phyloP scores from a whole-genome alignment of 2,888 invertebrate genomes.

The Mythimna loreyi region DNA sequence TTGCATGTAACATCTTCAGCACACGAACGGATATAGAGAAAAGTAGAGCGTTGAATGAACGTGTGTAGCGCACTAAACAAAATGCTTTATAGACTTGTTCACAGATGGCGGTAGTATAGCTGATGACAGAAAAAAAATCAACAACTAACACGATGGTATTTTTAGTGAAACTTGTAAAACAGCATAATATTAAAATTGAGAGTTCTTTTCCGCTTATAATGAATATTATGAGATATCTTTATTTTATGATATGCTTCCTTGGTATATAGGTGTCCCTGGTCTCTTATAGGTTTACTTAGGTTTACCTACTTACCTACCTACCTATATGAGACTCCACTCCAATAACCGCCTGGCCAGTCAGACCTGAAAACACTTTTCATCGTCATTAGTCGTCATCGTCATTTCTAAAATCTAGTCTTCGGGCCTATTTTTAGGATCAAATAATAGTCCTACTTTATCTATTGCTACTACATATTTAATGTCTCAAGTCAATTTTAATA shows the following conservation, averaged over 20 bases:
- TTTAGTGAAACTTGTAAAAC: background rate
- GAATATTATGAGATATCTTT: background rate
- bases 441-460: too few relatives aligned
- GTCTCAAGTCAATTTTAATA: background rate
- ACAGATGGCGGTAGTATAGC: slow-evolving; percentile 34
- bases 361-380: background rate
- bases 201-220: background rate
- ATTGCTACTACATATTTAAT: too few relatives aligned
- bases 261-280: background rate
- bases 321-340: too few relatives aligned
- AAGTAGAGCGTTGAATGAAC: slow-evolving; percentile 2
- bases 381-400: too few relatives aligned
- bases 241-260: background rate
- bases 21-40: background rate
- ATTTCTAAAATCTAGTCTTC: too few relatives aligned
- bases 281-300: too few relatives aligned
- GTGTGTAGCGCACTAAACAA: background rate
- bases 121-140: background rate
- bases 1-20: background rate
- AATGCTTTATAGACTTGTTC: slow-evolving; percentile 1
- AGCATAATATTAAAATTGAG: background rate
- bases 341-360: background rate
- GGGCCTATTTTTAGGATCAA: too few relatives aligned
- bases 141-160: too few relatives aligned
- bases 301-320: too few relatives aligned